These are phyloP conservation scores for Archaeoteleia sp. DNA, from an alignment of 2,888 invertebrate species.

Conservation along the genomic window DNA sequence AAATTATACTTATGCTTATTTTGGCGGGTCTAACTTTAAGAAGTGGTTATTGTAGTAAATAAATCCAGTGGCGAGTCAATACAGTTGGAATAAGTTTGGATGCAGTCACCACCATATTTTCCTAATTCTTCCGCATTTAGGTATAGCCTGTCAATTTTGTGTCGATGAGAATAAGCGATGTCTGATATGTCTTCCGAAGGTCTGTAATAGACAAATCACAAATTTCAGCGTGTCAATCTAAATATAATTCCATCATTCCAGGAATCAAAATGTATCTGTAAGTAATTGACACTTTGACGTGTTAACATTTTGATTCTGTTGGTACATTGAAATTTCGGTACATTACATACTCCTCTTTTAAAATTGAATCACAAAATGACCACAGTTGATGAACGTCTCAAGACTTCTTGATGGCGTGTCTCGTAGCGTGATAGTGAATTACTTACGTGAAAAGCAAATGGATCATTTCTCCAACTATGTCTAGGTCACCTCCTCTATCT, in stretches of 20 bases:
- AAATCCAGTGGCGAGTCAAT: slow-evolving; percentile 69
- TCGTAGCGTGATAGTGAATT: no score
- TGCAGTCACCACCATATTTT: slow-evolving; percentile 68
- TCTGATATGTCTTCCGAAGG: slow-evolving; percentile 69
- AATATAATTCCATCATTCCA: neutral
- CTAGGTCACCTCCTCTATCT: slow-evolving; percentile 78
- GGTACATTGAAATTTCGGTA: no score
- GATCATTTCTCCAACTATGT: slow-evolving; percentile 82
- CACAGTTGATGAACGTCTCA: no score
- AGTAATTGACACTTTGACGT: no score
- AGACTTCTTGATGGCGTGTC: no score
- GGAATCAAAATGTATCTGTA: no score
- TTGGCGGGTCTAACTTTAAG: slow-evolving; percentile 51
- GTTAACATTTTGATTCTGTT: no score
- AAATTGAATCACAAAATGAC: no score
- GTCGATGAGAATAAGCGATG: slow-evolving; percentile 61
- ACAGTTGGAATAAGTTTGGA: slow-evolving; percentile 67
- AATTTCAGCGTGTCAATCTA: neutral
- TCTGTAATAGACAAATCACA: slow-evolving; percentile 57
- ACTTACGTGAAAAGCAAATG: slow-evolving; percentile 83
- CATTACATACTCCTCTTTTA: no score
- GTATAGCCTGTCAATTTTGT: slow-evolving; percentile 66
- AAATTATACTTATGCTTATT: slow-evolving; percentile 17
- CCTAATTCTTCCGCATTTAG: slow-evolving; percentile 71
- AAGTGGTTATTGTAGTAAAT: slow-evolving; percentile 68